Base-by-base conservation (phyloP, 2,113 vertebrate genomes). In the Danionella cerebrum region DNA sequence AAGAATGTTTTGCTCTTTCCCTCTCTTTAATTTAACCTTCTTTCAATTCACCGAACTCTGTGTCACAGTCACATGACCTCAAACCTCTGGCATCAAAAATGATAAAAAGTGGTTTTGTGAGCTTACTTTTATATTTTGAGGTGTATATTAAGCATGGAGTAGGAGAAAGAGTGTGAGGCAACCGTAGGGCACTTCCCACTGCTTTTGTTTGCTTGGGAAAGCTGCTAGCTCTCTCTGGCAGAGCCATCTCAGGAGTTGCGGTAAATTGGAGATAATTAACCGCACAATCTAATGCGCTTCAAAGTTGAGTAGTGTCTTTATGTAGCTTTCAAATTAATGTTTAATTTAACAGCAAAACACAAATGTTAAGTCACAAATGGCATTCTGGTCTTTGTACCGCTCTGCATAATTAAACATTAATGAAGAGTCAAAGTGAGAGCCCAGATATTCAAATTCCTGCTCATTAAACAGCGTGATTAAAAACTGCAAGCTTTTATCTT, bases 191-290 rank as follows among this genome's bases (percentile, higher is more conserved):
- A 53, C 45, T n/a, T 38, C 27, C 39, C 22, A 60, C 10, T 55
- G 47, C 44, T 45, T 68, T 69, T 63, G 29, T 54, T 51, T 72
- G 52, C 47, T 59, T 50, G 63, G 29, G 47, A 57, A 67, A 69
- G 38, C 50, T 38, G 62, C 44, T 65, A 58, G 65, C 65, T 52
- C 74, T 70, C 67, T 59, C 54, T 67, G 41, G 62, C 62, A 72
- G 69, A 80, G 73, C 76, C 70, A 58, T 82, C 71, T 76, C 63
- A 70, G 77, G 72, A 73, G 80, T 82, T 74, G 77, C 73, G 76
- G 68, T 38, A 82, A 74, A 84, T 82, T 83, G 76, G 80, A 79
- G 73, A 79, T 84, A 79, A 85, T 84, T 73, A 85, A 76, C 72
- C 69, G 18, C 25, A 71, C 63, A 24, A 64, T 72, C 69, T 75